Conservation (phyloP, 2,113 vertebrate genomes). For the Oreamnos americanus region DNA sequence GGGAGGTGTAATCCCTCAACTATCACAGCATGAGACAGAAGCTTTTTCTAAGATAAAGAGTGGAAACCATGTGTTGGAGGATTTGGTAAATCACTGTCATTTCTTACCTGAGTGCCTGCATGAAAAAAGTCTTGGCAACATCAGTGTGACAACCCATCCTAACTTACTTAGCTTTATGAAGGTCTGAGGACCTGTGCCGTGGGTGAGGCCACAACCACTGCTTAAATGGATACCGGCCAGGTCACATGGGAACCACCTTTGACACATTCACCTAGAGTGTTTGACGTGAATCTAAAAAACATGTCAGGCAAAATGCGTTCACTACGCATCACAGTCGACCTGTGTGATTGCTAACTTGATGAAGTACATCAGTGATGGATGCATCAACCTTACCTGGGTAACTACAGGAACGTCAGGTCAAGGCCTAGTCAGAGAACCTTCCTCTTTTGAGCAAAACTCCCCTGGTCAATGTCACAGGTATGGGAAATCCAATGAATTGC, state of each 20-base stretch:
- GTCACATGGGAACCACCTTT: background rate
- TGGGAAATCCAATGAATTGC: background rate
- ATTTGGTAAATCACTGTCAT: background rate
- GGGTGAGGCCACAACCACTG: background rate
- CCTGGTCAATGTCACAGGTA: background rate
- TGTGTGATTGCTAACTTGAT: background rate
- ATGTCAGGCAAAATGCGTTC: accelerated
- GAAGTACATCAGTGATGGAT: background rate
- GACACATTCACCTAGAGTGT: background rate
- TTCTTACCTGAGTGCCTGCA: background rate
- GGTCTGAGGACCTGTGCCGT: background rate
- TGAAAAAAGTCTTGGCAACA: background rate
- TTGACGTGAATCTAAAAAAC: background rate
- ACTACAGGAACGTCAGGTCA: background rate
- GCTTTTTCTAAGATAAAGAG: background rate
- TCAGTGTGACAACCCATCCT: background rate
- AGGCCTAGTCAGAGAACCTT: background rate
- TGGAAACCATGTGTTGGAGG: background rate
- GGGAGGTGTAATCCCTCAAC: background rate
- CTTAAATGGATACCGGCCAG: background rate
- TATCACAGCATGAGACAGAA: background rate
- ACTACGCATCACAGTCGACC: background rate
- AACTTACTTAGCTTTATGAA: background rate
- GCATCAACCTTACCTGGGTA: background rate
- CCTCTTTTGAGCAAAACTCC: background rate